A percentile compares a stretch with the other conserved stretches of the same genome.
phyloP scores from a whole-genome alignment of 2,888 invertebrate species.

The Ischnura elegans region DNA sequence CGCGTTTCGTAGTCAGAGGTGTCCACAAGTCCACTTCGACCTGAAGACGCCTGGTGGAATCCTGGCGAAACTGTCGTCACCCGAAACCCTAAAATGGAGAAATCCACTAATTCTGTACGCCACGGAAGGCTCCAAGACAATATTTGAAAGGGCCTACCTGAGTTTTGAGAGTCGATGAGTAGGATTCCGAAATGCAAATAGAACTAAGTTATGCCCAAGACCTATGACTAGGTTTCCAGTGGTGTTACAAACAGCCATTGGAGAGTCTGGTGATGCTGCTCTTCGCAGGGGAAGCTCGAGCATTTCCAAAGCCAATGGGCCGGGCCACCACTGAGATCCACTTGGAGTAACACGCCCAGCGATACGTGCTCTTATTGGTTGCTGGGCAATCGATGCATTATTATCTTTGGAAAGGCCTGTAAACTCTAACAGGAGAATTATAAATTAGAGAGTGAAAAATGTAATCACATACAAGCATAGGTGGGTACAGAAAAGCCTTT shows the following conservation, averaged over 20 bases:
- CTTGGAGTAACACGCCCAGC: constrained; percentile 88
- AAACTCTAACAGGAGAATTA: neutral
- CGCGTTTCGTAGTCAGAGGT: too few species aligned
- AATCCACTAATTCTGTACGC: too few species aligned
- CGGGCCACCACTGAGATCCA: constrained; percentile 82
- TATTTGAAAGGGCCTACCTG: neutral
- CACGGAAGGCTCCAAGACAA: neutral
- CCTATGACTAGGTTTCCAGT: constrained; percentile 56
- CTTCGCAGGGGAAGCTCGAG: constrained; percentile 85
- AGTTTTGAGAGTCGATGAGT: constrained; percentile 56
- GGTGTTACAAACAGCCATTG: constrained; percentile 52
- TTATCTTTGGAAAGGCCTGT: constrained; percentile 18
- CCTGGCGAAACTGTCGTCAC: too few species aligned
- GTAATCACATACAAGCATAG: neutral
- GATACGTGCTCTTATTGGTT: constrained; percentile 83
- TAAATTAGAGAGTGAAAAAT: neutral
- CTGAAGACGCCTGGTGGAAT: too few species aligned
- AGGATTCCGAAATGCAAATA: constrained; percentile 59
- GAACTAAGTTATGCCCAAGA: constrained; percentile 20
- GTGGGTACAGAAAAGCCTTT: too few species aligned
- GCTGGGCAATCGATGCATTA: constrained; percentile 66
- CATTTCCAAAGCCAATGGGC: constrained; percentile 82
- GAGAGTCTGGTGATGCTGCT: constrained; percentile 75
- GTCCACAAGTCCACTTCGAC: too few species aligned
- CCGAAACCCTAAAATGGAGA: too few species aligned